Conservation (phyloP, 2,113 vertebrate species). For the Thryonomys swinderianus region DNA sequence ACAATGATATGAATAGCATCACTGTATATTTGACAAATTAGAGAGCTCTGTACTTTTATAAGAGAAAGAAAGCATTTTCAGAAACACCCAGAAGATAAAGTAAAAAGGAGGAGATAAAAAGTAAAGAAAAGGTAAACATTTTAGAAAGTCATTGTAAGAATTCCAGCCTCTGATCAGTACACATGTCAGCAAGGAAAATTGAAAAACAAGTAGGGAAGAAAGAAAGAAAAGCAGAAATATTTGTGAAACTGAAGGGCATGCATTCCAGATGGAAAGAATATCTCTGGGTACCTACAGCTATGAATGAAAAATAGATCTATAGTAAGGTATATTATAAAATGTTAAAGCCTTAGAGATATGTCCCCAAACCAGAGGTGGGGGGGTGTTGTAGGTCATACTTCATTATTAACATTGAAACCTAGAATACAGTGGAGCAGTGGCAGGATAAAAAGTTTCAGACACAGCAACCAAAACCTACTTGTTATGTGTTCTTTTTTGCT, state of each 20-base stretch:
- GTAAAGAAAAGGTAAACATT: neutral
- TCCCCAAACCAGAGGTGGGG: neutral
- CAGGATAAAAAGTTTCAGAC: neutral
- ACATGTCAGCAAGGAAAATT: neutral
- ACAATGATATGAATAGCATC: neutral
- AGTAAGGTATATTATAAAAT: neutral
- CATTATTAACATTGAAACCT: neutral
- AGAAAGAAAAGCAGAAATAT: conserved; percentile 7
- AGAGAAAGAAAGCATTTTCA: conserved; percentile 35
- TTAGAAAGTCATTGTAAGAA: conserved; percentile 25
- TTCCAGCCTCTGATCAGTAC: neutral
- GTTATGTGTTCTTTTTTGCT: conserved; percentile 4
- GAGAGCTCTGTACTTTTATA: neutral
- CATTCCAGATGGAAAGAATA: conserved; percentile 37
- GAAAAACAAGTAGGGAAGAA: conserved; percentile 4
- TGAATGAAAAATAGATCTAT: neutral
- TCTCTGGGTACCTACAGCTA: neutral
- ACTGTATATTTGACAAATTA: conserved; percentile 9
- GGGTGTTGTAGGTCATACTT: neutral
- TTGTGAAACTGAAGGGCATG: neutral
- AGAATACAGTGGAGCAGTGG: neutral
- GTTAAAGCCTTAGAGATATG: neutral
- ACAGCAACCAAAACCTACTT: neutral
- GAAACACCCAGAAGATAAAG: conserved; percentile 5
- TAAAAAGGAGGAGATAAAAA: conserved; percentile 30